A percentile compares a stretch with the other conserved stretches of the same genome.
Evolutionary conservation across 2,888 invertebrate genomes (phyloP).

Genomic region (Caenorhabditis parvicauda): DNA sequence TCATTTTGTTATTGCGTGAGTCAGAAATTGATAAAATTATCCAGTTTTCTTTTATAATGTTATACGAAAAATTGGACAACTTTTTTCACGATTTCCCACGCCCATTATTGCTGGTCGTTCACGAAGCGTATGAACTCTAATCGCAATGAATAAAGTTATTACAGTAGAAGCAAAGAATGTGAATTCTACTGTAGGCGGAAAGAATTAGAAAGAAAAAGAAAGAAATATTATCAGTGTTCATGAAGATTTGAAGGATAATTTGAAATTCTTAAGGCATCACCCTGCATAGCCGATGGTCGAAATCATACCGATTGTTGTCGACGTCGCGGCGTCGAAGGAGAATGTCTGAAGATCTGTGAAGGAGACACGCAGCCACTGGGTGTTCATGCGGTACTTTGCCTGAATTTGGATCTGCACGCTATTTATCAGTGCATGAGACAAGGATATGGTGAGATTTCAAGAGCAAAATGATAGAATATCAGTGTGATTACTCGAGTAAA

Average conservation of each 20-base stretch:
- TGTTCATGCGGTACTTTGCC: constrained; percentile 61
- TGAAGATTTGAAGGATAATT: neutral
- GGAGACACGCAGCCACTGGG: constrained; percentile 69
- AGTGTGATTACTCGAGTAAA: too few species aligned
- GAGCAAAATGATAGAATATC: too few species aligned
- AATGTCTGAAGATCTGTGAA: constrained; percentile 78
- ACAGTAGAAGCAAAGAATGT: constrained; percentile 6
- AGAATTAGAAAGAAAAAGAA: neutral
- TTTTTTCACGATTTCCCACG: too few species aligned
- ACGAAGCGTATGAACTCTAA: too few species aligned
- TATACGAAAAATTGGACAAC: too few species aligned
- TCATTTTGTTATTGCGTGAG: too few species aligned
- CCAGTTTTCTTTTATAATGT: too few species aligned
- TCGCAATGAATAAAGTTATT: too few species aligned
- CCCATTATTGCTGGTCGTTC: too few species aligned
- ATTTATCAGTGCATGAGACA: constrained; percentile 50
- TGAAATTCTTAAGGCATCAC: constrained; percentile 27
- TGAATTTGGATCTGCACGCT: constrained; percentile 45
- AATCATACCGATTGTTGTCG: constrained; percentile 83
- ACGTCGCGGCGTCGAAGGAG: constrained; percentile 76
- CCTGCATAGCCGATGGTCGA: constrained; percentile 66
- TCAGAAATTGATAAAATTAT: too few species aligned
- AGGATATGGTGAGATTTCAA: constrained; percentile 45
- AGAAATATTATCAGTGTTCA: constrained; percentile 7
- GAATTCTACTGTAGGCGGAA: neutral